These are phyloP conservation scores for Fragum sueziense DNA, from an alignment of 2,888 invertebrate genomes.

Conservation along the genomic window DNA sequence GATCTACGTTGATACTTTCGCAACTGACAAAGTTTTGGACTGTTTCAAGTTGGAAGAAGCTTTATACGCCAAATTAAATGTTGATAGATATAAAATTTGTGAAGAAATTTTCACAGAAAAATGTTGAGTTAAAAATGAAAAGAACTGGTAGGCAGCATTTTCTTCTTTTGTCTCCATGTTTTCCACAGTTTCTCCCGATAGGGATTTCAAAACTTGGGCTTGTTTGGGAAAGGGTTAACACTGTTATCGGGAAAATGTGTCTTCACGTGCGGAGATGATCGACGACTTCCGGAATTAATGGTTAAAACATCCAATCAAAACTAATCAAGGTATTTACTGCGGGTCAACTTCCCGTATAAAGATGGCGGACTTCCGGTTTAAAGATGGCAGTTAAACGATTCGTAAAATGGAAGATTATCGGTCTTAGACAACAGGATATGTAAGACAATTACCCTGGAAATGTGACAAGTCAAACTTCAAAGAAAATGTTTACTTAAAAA, in stretches of 20 bases:
- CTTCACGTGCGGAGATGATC: constrained; percentile 53
- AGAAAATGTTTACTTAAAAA: constrained; percentile 14
- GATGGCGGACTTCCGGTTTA: constrained; percentile 56
- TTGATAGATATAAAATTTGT: too few species aligned
- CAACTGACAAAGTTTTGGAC: too few species aligned
- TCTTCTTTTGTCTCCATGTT: too few species aligned
- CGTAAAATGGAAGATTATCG: constrained; percentile 21
- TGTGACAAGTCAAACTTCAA: constrained; percentile 16
- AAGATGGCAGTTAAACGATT: constrained; percentile 20
- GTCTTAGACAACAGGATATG: constrained; percentile 5
- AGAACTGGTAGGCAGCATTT: too few species aligned
- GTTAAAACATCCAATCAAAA: constrained; percentile 62
- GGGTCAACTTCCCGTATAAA: constrained; percentile 58
- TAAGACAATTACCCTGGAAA: constrained; percentile 17
- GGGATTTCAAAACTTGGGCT: too few species aligned
- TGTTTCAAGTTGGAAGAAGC: too few species aligned
- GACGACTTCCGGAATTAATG: constrained; percentile 64
- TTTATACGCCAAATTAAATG: too few species aligned
- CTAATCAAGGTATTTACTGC: constrained; percentile 62
- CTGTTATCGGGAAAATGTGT: constrained; percentile 59
- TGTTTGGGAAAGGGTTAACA: too few species aligned
- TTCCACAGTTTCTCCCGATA: too few species aligned
- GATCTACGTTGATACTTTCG: constrained; percentile 57
- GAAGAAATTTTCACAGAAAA: too few species aligned
- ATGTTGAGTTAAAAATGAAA: too few species aligned